Conservation (phyloP, 2,888 invertebrate species). For the Tinea semifulvella region DNA sequence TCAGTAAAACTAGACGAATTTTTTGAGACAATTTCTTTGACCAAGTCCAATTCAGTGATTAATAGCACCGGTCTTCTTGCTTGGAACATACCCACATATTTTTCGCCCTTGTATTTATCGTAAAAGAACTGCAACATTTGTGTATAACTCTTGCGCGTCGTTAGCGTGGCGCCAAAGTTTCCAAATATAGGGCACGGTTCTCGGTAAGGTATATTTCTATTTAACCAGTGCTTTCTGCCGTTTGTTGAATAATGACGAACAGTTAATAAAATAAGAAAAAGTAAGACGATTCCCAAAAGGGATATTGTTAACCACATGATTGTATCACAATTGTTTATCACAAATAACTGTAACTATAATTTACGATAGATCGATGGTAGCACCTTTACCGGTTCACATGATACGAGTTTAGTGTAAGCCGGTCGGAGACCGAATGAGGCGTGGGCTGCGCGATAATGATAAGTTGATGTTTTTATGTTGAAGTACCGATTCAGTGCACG, state of each 20-base stretch:
- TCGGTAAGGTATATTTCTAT: conserved; percentile 48
- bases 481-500: conserved; percentile 2
- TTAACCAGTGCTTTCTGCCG: conserved; percentile 52
- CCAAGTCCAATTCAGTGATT: conserved; percentile 45
- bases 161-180: conserved; percentile 55
- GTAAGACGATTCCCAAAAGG: conserved; percentile 34
- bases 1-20: conserved; percentile 50
- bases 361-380: not conserved
- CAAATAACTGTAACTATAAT: not conserved
- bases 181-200: conserved; percentile 60
- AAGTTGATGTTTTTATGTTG: conserved; percentile 2
- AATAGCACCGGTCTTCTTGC: conserved; percentile 53
- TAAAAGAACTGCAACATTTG: conserved; percentile 48
- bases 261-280: conserved; percentile 34
- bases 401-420: conserved; percentile 20
- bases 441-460: conserved; percentile 4
- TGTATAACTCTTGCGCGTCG: conserved; percentile 47
- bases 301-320: conserved; percentile 37
- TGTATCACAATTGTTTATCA: conserved; percentile 20
- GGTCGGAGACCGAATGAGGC: conserved; percentile 40
- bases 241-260: conserved; percentile 45
- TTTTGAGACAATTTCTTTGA: conserved; percentile 43
- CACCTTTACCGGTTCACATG: not conserved
- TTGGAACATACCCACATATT: conserved; percentile 55
- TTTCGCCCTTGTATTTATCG: conserved; percentile 37